phyloP scores from a whole-genome alignment of 2,113 vertebrate genomes.

The Sarotherodon lohbergeri region DNA sequence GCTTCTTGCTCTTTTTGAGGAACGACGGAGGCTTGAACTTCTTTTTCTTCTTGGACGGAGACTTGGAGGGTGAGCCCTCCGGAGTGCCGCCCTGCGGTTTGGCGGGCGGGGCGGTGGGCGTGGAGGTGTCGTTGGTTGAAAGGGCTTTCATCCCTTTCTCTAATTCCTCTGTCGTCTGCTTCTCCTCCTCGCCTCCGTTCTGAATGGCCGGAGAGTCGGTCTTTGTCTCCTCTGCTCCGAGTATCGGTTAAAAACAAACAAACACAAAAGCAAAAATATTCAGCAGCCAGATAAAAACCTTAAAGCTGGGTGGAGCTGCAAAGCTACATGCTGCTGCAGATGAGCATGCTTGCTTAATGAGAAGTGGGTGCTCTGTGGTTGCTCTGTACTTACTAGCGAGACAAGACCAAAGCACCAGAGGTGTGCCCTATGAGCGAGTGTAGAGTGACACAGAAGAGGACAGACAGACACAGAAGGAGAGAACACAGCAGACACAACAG shows the following conservation, averaged over 20 bases:
- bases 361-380: conserved; percentile 24
- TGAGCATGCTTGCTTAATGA: conserved; percentile 54
- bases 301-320: neutral
- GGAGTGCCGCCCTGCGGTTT: conserved; percentile 81
- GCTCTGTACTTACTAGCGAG: conserved; percentile 87
- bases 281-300: neutral
- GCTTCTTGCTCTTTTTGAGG: conserved; percentile 94
- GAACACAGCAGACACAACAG: conserved; percentile 48
- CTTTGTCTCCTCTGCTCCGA: conserved; percentile 60
- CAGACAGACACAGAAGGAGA: conserved; percentile 65
- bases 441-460: conserved; percentile 66
- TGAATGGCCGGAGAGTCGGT: conserved; percentile 65
- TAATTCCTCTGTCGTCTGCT: conserved; percentile 67
- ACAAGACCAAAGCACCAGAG: conserved; percentile 83
- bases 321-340: conserved; percentile 36
- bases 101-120: conserved; percentile 63
- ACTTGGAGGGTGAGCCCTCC: conserved; percentile 92
- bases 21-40: conserved; percentile 98
- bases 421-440: conserved; percentile 77
- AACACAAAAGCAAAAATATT: neutral
- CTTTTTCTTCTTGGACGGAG: conserved; percentile 98
- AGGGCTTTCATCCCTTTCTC: conserved; percentile 81
- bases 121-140: conserved; percentile 72
- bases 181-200: conserved; percentile 83
- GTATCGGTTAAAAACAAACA: neutral